These are phyloP conservation scores for Lepus townsendii DNA, from an alignment of 2,797 vertebrate genomes.

Conservation along the genomic window DNA sequence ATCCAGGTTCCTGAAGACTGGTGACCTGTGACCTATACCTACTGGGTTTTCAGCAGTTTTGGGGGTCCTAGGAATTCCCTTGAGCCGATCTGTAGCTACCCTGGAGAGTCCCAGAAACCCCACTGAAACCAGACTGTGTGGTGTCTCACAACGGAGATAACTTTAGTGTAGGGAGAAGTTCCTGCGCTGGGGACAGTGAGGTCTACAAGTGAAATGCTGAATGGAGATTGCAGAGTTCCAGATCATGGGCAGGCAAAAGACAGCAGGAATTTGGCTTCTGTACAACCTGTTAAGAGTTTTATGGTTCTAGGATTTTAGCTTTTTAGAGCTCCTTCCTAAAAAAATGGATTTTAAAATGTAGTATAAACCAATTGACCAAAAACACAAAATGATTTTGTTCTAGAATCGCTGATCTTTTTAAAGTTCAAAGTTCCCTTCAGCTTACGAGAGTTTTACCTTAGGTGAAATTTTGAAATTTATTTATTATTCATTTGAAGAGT, in stretches of 20 bases:
- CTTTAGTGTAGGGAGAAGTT: slow-evolving; percentile 17
- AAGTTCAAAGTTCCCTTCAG: slow-evolving; percentile 11
- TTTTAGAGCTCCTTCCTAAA: slow-evolving; percentile 51
- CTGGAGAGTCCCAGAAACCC: background rate
- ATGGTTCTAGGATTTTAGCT: background rate
- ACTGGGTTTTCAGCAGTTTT: slow-evolving; percentile 44
- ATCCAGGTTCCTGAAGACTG: background rate
- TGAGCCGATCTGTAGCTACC: background rate
- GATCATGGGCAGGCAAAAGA: slow-evolving; percentile 6
- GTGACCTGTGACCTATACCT: background rate
- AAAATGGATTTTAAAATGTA: slow-evolving; percentile 62
- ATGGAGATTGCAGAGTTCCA: background rate
- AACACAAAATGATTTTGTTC: slow-evolving; percentile 63
- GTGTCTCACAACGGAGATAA: slow-evolving; percentile 22
- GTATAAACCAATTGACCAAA: slow-evolving; percentile 21
- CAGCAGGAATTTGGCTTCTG: background rate
- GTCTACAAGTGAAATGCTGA: background rate
- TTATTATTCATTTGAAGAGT: background rate
- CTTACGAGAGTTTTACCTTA: slow-evolving; percentile 47
- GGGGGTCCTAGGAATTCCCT: slow-evolving; percentile 21
- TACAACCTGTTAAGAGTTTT: slow-evolving; percentile 13
- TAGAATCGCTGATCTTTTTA: slow-evolving; percentile 25
- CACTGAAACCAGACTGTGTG: background rate
- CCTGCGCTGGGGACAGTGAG: background rate
- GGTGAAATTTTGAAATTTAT: slow-evolving; percentile 27